Evolutionary conservation across 92 coral and sea anemone species (phyloP).

Genomic region (Palythoa grandis): DNA sequence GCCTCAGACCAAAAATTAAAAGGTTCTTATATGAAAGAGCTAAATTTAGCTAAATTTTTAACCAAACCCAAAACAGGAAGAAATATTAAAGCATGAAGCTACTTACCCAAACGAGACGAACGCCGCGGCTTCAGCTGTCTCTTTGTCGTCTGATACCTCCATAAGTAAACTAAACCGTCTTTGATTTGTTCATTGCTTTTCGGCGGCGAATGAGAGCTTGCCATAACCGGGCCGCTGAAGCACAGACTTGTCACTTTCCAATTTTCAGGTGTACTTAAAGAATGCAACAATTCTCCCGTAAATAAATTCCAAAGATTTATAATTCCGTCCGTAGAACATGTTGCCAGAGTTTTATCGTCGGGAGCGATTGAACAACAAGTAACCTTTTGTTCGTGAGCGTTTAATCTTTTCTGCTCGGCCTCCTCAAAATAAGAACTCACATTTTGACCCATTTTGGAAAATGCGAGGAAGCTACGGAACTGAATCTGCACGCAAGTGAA

Average conservation of each 20-base stretch:
- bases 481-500: neutral
- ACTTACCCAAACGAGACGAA: conserved; percentile 94
- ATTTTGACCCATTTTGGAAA: conserved; percentile 63
- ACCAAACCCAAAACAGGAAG: neutral
- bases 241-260: conserved; percentile 74
- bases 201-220: conserved; percentile 62
- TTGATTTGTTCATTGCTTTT: conserved; percentile 34
- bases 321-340: conserved; percentile 86
- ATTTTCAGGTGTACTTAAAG: conserved; percentile 70
- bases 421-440: conserved; percentile 72
- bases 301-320: conserved; percentile 79
- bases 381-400: conserved; percentile 74
- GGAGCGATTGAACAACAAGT: conserved; percentile 78
- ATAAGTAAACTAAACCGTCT: conserved; percentile 77
- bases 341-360: conserved; percentile 79
- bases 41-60: neutral
- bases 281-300: conserved; percentile 71
- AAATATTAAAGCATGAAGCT: too few species aligned
- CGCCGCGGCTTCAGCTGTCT: conserved; percentile 49
- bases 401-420: conserved; percentile 53
- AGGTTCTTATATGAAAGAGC: too few species aligned
- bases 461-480: neutral
- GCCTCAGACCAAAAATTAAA: too few species aligned
- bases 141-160: conserved; percentile 78
- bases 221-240: conserved; percentile 76